These are phyloP conservation scores for Cosmopolites sordidus DNA, from an alignment of 2,888 invertebrate species.

Conservation along the genomic window DNA sequence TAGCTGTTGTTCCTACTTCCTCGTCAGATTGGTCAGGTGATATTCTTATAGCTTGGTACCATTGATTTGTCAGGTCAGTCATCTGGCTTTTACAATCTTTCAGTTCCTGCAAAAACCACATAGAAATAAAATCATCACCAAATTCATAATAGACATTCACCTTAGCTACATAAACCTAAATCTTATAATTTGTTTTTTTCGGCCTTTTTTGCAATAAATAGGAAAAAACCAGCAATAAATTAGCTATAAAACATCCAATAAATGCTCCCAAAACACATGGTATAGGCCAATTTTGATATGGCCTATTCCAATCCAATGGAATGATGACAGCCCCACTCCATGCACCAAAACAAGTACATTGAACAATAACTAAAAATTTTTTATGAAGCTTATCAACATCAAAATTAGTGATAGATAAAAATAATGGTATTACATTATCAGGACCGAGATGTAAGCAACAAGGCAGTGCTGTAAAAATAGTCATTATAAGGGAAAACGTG, in stretches of 20 bases:
- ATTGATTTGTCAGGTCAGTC: conserved; percentile 93
- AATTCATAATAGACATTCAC: not conserved
- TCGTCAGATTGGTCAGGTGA: conserved; percentile 84
- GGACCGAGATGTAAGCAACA: conserved; percentile 59
- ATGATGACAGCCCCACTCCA: conserved; percentile 84
- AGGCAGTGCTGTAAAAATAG: conserved; percentile 60
- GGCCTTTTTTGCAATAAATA: conserved; percentile 9
- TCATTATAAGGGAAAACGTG: conserved; percentile 60
- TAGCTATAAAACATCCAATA: conserved; percentile 52
- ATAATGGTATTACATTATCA: conserved; percentile 54
- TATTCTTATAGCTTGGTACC: conserved; percentile 93
- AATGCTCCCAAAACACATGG: conserved; percentile 68
- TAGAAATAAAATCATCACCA: not conserved
- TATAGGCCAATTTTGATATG: conserved; percentile 82
- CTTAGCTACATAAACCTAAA: not conserved
- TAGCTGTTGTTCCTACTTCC: conserved; percentile 51
- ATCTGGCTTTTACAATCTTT: conserved; percentile 95
- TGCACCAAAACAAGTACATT: conserved; percentile 65
- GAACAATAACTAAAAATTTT: conserved; percentile 56
- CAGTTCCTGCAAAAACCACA: conserved; percentile 62
- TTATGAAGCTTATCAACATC: conserved; percentile 52
- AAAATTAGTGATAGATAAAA: conserved; percentile 52
- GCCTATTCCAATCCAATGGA: conserved; percentile 86
- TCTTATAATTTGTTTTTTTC: conserved; percentile 9
- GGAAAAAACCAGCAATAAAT: conserved; percentile 20